Evolutionary conservation across 2,888 invertebrate genomes (phyloP), one percentile per base, ranked within the genome.

Genomic region (Chalcis sispes): DNA sequence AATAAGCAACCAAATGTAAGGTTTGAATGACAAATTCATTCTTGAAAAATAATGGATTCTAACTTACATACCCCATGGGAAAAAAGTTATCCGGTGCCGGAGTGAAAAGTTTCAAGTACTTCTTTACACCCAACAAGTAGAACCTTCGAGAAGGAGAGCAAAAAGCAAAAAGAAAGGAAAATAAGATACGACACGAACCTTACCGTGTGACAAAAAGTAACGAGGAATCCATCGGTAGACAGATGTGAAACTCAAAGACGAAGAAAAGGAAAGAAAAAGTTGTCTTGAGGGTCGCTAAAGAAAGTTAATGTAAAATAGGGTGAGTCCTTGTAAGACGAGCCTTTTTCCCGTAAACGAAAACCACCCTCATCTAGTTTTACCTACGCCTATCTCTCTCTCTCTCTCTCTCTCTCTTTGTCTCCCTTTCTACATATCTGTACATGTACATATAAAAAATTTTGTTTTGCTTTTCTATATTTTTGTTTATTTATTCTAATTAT

Each of bases 251-350:
- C n/a, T n/a, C n/a, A 32, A 15, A 10, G 8, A n/a, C 4, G 27
- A 42, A 27, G 25, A 42, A 25, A 13, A n/a, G 61, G 5, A 13
- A 61, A 46, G 23, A 23, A n/a, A n/a, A n/a, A n/a, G n/a, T n/a
- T n/a, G n/a, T n/a, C n/a, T n/a, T n/a, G n/a, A n/a, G n/a, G n/a
- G n/a, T n/a, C n/a, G n/a, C n/a, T n/a, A n/a, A n/a, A 20, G 23
- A 42, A 42, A 61, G 61, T 36, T 59, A 61, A 61, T 61, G 40
- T 61, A 61, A 61, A 42, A 61, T 61, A 61, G 61, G 61, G 42
- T 59, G 59, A 20, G 36, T 20, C 20, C 40, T 59, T 40, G 59
- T 59, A 59, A 59, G 59, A 20, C 23, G 59, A 59, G 59, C 59
- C 36, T 36, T 36, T 32, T 8, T 20, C n/a, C 18, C 59, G 59